These are phyloP conservation scores for Watsonalla cultraria DNA, from an alignment of 2,888 invertebrate genomes.

Conservation along the genomic window DNA sequence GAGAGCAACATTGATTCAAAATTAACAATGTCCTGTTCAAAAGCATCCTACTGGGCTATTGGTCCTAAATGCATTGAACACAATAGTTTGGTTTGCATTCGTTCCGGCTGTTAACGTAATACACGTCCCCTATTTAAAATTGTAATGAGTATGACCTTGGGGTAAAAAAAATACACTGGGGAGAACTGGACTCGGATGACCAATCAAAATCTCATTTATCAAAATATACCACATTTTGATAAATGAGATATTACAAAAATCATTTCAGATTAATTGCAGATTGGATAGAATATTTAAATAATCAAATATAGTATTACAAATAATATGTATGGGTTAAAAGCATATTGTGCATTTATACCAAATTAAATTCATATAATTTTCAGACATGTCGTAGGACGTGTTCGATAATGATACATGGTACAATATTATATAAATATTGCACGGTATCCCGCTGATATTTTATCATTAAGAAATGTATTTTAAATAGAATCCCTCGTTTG, in stretches of 20 bases:
- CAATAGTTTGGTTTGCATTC: conserved; percentile 15
- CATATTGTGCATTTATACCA: no score
- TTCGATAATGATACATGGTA: conserved; percentile 28
- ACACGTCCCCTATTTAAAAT: conserved; percentile 10
- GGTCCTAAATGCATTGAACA: conserved; percentile 36
- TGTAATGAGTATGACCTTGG: conserved; percentile 5
- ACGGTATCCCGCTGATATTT: conserved; percentile 68
- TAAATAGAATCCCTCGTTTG: conserved; percentile 51
- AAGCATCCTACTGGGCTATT: conserved; percentile 48
- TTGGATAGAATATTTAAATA: no score
- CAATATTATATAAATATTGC: conserved; percentile 68
- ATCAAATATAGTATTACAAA: no score
- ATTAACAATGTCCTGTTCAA: conserved; percentile 39
- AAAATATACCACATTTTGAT: no score
- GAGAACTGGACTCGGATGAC: conserved; percentile 8
- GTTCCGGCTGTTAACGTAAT: conserved; percentile 26
- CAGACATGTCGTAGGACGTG: no score
- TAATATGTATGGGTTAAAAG: no score
- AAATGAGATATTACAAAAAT: no score
- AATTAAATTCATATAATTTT: no score
- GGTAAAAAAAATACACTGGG: neutral
- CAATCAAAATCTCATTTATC: no score
- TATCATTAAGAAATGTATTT: conserved; percentile 66
- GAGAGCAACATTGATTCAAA: conserved; percentile 16
- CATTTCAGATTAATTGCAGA: no score